phyloP scores from a whole-genome alignment of 2,888 invertebrate species.

The Muscina levida region DNA sequence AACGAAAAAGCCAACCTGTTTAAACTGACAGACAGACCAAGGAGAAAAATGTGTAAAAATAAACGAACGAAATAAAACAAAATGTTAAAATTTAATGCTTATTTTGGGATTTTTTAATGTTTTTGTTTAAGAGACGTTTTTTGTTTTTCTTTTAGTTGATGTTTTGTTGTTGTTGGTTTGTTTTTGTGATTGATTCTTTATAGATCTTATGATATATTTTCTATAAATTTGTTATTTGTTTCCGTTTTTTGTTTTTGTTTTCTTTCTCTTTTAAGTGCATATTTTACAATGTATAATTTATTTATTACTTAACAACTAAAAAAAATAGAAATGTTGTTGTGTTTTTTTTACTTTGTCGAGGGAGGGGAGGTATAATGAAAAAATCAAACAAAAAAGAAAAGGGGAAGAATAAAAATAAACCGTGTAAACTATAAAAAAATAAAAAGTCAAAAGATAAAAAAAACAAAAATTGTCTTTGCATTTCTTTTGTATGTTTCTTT shows the following conservation, averaged over 20 bases:
- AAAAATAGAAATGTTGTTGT: slow-evolving; percentile 28
- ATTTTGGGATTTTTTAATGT: slow-evolving; percentile 53
- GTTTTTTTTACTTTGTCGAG: no score
- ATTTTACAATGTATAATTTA: slow-evolving; percentile 66
- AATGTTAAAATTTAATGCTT: slow-evolving; percentile 48
- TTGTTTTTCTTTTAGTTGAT: slow-evolving; percentile 38
- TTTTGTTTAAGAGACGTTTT: slow-evolving; percentile 55
- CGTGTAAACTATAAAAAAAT: background rate
- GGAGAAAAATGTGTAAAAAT: no score
- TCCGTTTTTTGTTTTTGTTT: background rate
- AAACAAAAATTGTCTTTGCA: slow-evolving; percentile 21
- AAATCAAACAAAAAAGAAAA: slow-evolving; percentile 28
- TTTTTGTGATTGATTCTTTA: slow-evolving; percentile 62
- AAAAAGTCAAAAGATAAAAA: background rate
- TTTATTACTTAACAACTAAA: slow-evolving; percentile 64
- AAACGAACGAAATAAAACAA: slow-evolving; percentile 50
- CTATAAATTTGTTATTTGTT: slow-evolving; percentile 56
- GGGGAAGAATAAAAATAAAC: background rate
- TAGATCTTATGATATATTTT: slow-evolving; percentile 64
- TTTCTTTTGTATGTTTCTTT: no score
- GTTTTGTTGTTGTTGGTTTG: slow-evolving; percentile 36
- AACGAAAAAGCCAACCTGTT: no score
- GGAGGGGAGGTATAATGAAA: slow-evolving; percentile 10
- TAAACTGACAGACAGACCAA: no score
- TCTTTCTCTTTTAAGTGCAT: slow-evolving; percentile 60